These are phyloP conservation scores for Epinephelus lanceolatus DNA, from an alignment of 2,113 vertebrate genomes.

Conservation along the genomic window DNA sequence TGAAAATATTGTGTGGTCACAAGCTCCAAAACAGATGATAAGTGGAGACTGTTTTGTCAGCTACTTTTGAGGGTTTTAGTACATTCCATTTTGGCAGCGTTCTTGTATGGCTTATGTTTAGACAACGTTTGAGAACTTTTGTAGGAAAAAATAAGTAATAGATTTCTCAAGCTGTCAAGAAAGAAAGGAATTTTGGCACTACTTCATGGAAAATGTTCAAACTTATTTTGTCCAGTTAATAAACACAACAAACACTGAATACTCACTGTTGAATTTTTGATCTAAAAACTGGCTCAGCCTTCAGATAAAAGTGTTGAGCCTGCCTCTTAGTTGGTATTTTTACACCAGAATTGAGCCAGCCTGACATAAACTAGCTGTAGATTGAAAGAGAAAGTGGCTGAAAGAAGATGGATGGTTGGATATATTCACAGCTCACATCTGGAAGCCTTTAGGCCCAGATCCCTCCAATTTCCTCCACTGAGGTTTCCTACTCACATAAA, in stretches of 20 bases:
- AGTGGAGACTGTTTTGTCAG: not conserved
- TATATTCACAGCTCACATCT: constrained; percentile 58
- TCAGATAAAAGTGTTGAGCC: not conserved
- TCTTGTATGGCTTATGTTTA: not conserved
- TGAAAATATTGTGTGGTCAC: not conserved
- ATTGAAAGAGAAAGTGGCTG: constrained; percentile 4
- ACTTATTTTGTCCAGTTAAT: no score
- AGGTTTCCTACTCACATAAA: constrained; percentile 24
- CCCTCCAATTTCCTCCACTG: constrained; percentile 29
- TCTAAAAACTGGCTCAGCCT: no score
- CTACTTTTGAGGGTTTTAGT: not conserved
- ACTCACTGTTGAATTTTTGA: no score
- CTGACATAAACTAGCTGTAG: not conserved
- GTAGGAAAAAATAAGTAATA: not conserved
- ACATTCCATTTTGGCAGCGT: no score
- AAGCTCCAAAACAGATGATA: not conserved
- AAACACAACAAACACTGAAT: no score
- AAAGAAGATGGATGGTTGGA: constrained; percentile 31
- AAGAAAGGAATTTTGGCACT: no score
- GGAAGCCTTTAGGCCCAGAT: constrained; percentile 59
- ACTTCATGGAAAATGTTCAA: no score
- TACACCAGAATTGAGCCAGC: not conserved
- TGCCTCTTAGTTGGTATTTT: not conserved
- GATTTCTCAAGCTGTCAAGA: no score
- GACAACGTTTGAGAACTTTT: not conserved